phyloP scores from a whole-genome alignment of 2,113 vertebrate genomes.

The Salvelinus sp. region DNA sequence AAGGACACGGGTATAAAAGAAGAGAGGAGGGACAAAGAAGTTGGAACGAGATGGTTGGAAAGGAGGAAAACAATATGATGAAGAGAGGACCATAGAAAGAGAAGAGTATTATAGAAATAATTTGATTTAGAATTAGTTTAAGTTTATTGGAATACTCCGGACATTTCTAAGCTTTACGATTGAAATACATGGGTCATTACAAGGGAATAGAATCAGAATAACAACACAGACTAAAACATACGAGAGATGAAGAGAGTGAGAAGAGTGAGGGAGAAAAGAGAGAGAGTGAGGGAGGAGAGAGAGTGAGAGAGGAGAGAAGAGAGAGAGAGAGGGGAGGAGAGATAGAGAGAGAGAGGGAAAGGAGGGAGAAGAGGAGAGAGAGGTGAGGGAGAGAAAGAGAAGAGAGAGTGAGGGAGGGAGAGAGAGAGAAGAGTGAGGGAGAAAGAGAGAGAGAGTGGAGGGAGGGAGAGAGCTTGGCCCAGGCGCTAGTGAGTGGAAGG shows the following conservation, averaged over 20 bases:
- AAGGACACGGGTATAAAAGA: too few species aligned
- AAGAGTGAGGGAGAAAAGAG: slow-evolving; percentile 23
- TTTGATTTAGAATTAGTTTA: too few species aligned
- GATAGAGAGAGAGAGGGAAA: background rate
- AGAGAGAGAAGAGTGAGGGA: slow-evolving; percentile 7
- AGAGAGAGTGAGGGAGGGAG: background rate
- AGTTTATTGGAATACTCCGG: too few species aligned
- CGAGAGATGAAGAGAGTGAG: slow-evolving; percentile 7
- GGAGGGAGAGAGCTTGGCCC: slow-evolving; percentile 66
- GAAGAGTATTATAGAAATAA: too few species aligned
- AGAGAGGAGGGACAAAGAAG: too few species aligned
- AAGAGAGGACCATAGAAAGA: too few species aligned
- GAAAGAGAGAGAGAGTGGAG: slow-evolving; percentile 7
- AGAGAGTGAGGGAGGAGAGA: slow-evolving; percentile 16
- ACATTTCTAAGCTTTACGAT: too few species aligned
- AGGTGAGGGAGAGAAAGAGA: slow-evolving; percentile 29
- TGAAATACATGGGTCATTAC: too few species aligned
- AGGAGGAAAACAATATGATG: too few species aligned
- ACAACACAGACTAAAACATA: background rate
- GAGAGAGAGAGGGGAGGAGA: slow-evolving; percentile 31
- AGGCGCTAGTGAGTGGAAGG: slow-evolving; percentile 67
- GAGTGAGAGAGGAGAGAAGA: too few species aligned
- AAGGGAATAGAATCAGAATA: slow-evolving; percentile 26
- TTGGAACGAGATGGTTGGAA: too few species aligned
- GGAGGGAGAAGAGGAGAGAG: background rate